Base-by-base conservation (phyloP, 2,888 invertebrate genomes). In the Andrena trimmerana region DNA sequence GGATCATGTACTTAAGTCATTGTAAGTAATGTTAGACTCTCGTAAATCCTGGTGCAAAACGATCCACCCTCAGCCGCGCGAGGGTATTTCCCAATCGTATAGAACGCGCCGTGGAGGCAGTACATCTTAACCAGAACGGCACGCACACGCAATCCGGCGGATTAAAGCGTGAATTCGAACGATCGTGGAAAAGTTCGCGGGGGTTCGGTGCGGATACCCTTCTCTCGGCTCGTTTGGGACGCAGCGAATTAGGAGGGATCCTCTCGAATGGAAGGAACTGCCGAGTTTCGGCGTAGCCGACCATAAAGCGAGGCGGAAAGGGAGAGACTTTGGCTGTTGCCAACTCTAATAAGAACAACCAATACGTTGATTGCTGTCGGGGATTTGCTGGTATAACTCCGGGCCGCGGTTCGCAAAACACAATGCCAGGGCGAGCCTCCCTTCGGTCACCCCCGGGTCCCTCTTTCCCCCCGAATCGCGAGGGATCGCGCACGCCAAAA, bases 281-380 rank as follows among this genome's bases (percentile, higher is more conserved):
- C 71, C 74, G 76, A 83, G 79, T 74, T 83, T 80, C 86, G 81
- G 85, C 77, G 84, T 86, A 77, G 81, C 68, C 69, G 75, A 70
- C 87, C 81, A 88, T 87, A 90, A 90, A 88, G 84, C 86, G 88
- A 79, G n/a, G 36, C 80, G 78, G 36, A 63, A 67, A 75, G 85
- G 68, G 83, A 84, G 73, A 85, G 82, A 84, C 82, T 83, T 86
- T n/a, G 70, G 76, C 78, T 82, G 88, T 90, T 91, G 92, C 92
- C 93, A 92, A 93, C 88, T 92, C 88, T 90, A 92, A 92, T 92
- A 91, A 92, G 91, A 89, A 89, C 86, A 90, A 89, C 90, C 91
- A 93, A 93, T 93, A 92, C 90, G 91, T 90, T 92, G 92, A 92
- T 91, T 91, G 91, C 91, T 88, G 86, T 65, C 82, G 84, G 86